Evolutionary conservation across 2,797 vertebrate species (phyloP), one percentile per base, ranked within the genome.

Genomic region (Rhinella marina): DNA sequence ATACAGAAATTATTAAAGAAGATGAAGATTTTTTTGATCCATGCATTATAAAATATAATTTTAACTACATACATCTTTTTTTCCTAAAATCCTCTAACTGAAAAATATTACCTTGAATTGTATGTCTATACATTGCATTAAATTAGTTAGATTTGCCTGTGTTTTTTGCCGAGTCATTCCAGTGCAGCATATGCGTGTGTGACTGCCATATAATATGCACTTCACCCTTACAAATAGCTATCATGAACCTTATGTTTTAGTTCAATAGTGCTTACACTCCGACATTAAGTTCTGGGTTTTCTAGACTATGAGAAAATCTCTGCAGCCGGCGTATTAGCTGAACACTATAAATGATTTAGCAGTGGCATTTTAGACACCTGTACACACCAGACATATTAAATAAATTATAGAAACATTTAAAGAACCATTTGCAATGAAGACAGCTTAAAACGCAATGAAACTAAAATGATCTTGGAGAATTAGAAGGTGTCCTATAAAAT

Each of bases 221-320:
- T 19, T 52, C 52, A 57, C 17, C 32, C 4, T 13, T 82, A 82
- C 32, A 83, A 70, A 83, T 72, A 83, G 81, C 64, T 9, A 72
- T 72, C 21, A 21, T 72, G 66, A 72, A 61, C 29, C 29, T 48
- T 52, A 25, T 66, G 80, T 68, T 68, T 82, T 68, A 41, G 41
- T 16, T 75, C 82, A 84, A 73, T 72, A 23, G 50, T 75, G 70
- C 23, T 84, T 41, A 61, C 75, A 59, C 70, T 61, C 56, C 61
- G 64, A 41, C 73, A 76, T 52, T 76, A 76, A 52, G 73, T 76
- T 11, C 23, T 52, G 41, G 48, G 41, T 27, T 66, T 66, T 50
- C 80, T 21, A 59, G 52, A 84, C 82, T 75, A 70, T 61, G 56
- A 61, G 82, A 48, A 82, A 66, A 75, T 75, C 68, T 73, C 70